Conservation (phyloP, 2,888 invertebrate species). For the Platerodrilus igneus region DNA sequence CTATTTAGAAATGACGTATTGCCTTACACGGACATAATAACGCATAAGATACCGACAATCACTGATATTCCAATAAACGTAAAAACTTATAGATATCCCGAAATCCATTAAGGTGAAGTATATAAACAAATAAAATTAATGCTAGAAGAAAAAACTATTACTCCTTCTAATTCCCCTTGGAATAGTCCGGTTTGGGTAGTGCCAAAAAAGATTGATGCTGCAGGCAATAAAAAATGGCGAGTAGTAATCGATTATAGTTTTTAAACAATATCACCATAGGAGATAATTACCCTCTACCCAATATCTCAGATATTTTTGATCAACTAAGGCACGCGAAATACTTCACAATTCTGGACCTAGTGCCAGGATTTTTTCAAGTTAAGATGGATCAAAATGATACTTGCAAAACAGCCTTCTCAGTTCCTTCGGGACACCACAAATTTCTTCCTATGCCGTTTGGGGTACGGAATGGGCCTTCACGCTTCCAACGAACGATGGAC, state of each 20-base stretch:
- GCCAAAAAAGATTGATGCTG: conserved; percentile 35
- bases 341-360: conserved; percentile 42
- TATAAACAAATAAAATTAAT: conserved; percentile 34
- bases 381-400: conserved; percentile 31
- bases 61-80: conserved; percentile 33
- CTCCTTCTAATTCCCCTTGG: conserved; percentile 27
- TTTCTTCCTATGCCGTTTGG: conserved; percentile 41
- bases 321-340: conserved; percentile 39
- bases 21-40: conserved; percentile 28
- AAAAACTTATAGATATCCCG: conserved; percentile 40
- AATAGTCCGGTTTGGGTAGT: conserved; percentile 34
- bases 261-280: conserved; percentile 41
- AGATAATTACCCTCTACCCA: conserved; percentile 39
- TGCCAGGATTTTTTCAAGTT: conserved; percentile 43
- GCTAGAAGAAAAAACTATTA: conserved; percentile 33
- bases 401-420: conserved; percentile 40
- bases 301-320: conserved; percentile 40
- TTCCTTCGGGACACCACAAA: conserved; percentile 40
- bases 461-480: conserved; percentile 43
- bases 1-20: conserved; percentile 26
- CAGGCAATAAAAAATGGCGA: conserved; percentile 34
- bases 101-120: conserved; percentile 37
- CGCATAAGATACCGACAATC: conserved; percentile 37
- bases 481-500: conserved; percentile 43
- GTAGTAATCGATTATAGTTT: conserved; percentile 41